Evolutionary conservation across 2,888 invertebrate genomes (phyloP), one percentile per base, ranked within the genome.

Genomic region (Empis livida): DNA sequence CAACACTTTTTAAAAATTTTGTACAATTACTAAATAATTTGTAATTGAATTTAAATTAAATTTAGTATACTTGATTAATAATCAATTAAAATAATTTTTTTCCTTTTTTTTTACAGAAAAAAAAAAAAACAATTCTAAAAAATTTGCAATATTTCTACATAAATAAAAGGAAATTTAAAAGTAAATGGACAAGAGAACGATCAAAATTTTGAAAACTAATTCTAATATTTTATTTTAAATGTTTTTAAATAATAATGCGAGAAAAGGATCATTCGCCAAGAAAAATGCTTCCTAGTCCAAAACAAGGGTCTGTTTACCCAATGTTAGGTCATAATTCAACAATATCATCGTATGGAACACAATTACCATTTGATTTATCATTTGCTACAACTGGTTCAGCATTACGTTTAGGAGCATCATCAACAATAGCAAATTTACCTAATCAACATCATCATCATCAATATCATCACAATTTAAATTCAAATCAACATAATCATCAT

Each of bases 191-290:
- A 9, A 27, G 8, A 27, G 9, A 27, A 20, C 20, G 5, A 20
- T 20, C n/a, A n/a, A n/a, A 20, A 20, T 20, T 20, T 3, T 20
- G 20, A 27, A 27, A 27, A 27, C 23, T 27, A 4, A 2, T 27
- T 8, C 9, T 6, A 27, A 27, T 27, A 27, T 27, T 27, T 27
- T 27, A 8, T 27, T 35, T 5, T 35, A 35, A 35, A 35, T 35
- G 35, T 35, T n/a, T 35, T 35, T n/a, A 51, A 55, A 53, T 57
- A 76, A 84, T 76, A 68, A 84, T 84, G 83, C 80, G 90, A 76
- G 90, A 90, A 76, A 90, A 91, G 75, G 88, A 90, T 77, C 84
- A 88, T 70, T 86, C 87, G 67, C 90, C 89, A 68, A 79, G 88
- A 72, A 89, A 89, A 76, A 87, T 88, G 82, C 75, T 82, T 66